phyloP scores from a whole-genome alignment of 2,888 invertebrate species.

The Chrysopilus asiliformis region DNA sequence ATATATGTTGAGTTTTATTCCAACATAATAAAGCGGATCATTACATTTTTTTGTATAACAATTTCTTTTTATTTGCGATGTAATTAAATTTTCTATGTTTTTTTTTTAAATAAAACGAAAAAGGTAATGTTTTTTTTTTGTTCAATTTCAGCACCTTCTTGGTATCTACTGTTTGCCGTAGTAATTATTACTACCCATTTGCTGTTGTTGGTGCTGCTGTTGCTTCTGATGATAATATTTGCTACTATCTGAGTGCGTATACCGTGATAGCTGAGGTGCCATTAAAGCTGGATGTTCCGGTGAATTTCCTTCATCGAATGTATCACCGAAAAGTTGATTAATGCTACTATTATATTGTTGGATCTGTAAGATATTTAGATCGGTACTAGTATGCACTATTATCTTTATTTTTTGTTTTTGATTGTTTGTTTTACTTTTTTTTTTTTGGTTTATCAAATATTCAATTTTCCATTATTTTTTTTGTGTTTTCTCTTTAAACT shows the following conservation, averaged over 20 bases:
- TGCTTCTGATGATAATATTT: neutral
- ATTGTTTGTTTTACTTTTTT: neutral
- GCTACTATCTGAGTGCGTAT: neutral
- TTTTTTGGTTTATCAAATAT: neutral
- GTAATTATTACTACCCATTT: conserved; percentile 1
- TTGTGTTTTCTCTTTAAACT: neutral
- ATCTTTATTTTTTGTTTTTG: neutral
- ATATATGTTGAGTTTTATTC: too few species aligned
- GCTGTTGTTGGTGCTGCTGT: neutral
- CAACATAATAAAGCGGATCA: too few species aligned
- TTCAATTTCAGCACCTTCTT: too few species aligned
- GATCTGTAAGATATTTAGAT: conserved; percentile 19
- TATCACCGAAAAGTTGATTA: conserved; percentile 26
- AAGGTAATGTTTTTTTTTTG: too few species aligned
- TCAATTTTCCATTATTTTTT: neutral
- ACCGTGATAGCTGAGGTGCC: neutral
- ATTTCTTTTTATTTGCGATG: too few species aligned
- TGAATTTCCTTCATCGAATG: conserved; percentile 21
- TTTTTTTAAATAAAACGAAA: too few species aligned
- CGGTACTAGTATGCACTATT: neutral
- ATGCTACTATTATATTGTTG: conserved; percentile 19
- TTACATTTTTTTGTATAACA: too few species aligned
- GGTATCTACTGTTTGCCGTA: too few species aligned
- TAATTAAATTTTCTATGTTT: too few species aligned
- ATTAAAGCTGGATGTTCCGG: neutral